Conservation (phyloP, 2,888 invertebrate species). For the Campaea margaritaria region DNA sequence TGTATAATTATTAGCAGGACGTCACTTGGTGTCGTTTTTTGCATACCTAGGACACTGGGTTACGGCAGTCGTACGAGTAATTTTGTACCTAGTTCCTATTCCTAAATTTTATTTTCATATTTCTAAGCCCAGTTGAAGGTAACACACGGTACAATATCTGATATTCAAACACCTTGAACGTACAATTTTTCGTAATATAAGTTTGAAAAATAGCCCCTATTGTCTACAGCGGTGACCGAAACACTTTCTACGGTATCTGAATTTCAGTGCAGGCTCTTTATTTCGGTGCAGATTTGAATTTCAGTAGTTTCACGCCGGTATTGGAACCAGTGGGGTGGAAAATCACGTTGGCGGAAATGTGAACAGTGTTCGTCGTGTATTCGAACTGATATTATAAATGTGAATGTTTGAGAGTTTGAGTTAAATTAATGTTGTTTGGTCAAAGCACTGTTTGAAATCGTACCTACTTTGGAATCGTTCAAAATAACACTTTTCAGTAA, state of each 20-base stretch:
- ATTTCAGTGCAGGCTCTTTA: constrained; percentile 42
- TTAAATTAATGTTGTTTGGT: too few species aligned
- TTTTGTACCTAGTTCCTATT: too few species aligned
- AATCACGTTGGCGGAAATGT: constrained; percentile 48
- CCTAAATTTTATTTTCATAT: too few species aligned
- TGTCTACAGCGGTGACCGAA: constrained; percentile 37
- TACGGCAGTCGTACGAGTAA: too few species aligned
- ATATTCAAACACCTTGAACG: neutral
- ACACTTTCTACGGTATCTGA: constrained; percentile 36
- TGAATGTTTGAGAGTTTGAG: neutral
- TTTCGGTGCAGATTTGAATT: constrained; percentile 43
- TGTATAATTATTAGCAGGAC: too few species aligned
- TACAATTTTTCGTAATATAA: constrained; percentile 5
- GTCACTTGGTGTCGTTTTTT: too few species aligned
- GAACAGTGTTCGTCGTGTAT: constrained; percentile 34
- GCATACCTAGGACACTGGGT: too few species aligned
- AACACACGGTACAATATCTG: too few species aligned
- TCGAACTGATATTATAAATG: neutral
- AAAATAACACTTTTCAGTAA: too few species aligned
- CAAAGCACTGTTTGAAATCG: too few species aligned
- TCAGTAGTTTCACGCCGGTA: constrained; percentile 46
- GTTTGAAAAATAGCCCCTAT: constrained; percentile 42
- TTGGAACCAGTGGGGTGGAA: constrained; percentile 46
- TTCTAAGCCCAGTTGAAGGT: neutral
- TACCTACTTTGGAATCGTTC: too few species aligned